Percentiles rank a stretch among this genome's conserved stretches.
phyloP scores from a whole-genome alignment of 2,888 invertebrate genomes.

The Amiota mariae region DNA sequence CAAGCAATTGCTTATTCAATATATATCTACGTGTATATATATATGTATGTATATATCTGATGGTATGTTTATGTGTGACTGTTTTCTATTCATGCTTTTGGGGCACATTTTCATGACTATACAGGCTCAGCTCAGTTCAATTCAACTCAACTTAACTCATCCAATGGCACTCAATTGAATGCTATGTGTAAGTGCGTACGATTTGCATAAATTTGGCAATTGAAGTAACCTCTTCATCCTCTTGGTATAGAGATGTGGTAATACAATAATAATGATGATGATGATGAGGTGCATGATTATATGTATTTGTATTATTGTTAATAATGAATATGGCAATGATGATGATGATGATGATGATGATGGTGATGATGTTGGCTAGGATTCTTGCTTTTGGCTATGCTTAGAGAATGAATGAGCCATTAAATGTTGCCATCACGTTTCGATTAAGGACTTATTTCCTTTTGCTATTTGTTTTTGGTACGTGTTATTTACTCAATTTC shows the following conservation, averaged over 20 bases:
- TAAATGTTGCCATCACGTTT: slow-evolving; percentile 53
- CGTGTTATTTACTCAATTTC: background rate
- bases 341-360: slow-evolving; percentile 50
- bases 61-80: no score
- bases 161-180: slow-evolving; percentile 29
- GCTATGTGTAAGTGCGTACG: slow-evolving; percentile 43
- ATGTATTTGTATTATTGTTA: no score
- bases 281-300: background rate
- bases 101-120: no score
- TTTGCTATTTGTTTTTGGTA: no score
- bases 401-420: slow-evolving; percentile 46
- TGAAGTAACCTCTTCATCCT: slow-evolving; percentile 48
- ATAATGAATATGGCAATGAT: slow-evolving; percentile 28
- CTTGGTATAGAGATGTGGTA: background rate
- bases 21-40: no score
- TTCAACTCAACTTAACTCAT: no score
- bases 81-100: no score
- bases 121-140: no score
- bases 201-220: slow-evolving; percentile 67
- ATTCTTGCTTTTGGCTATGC: slow-evolving; percentile 29
- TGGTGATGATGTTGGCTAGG: slow-evolving; percentile 46
- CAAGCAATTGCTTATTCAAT: no score
- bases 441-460: background rate
- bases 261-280: slow-evolving; percentile 2
- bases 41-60: no score